Evolutionary conservation across 2,113 vertebrate genomes (phyloP).

Genomic region (Lasiurus borealis): DNA sequence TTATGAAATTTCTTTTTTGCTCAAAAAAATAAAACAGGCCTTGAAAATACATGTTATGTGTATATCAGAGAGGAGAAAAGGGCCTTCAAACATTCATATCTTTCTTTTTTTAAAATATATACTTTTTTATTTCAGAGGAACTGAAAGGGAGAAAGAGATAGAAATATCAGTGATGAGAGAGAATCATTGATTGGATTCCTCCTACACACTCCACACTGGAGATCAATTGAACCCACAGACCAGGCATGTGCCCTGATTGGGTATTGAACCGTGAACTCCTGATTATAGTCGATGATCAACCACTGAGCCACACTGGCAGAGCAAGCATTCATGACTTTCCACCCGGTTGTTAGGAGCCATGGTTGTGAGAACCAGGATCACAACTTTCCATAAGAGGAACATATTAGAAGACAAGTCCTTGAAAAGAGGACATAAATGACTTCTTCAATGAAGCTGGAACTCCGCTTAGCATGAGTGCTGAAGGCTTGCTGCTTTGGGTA

Average conservation of each 20-base stretch:
- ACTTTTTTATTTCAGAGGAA: too few relatives aligned
- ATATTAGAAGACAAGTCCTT: neutral
- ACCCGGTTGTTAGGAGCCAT: fast-evolving
- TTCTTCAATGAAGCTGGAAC: neutral
- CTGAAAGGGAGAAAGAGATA: too few relatives aligned
- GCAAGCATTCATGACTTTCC: neutral
- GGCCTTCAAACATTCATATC: neutral
- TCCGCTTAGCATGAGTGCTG: neutral
- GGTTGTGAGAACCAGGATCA: neutral
- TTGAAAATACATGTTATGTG: neutral
- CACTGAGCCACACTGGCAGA: too few relatives aligned
- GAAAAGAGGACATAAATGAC: neutral
- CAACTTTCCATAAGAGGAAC: neutral
- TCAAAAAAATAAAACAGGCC: neutral
- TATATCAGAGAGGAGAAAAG: neutral
- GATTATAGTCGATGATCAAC: too few relatives aligned
- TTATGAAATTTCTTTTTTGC: neutral
- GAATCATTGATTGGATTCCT: too few relatives aligned
- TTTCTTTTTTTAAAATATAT: too few relatives aligned
- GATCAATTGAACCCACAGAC: too few relatives aligned
- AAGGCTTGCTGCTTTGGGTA: neutral
- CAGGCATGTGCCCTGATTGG: too few relatives aligned
- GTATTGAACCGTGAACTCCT: too few relatives aligned
- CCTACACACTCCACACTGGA: too few relatives aligned
- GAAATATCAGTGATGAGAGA: too few relatives aligned